These are phyloP conservation scores for Acropternis orthonyx DNA, from an alignment of 2,797 vertebrate genomes.

Conservation along the genomic window DNA sequence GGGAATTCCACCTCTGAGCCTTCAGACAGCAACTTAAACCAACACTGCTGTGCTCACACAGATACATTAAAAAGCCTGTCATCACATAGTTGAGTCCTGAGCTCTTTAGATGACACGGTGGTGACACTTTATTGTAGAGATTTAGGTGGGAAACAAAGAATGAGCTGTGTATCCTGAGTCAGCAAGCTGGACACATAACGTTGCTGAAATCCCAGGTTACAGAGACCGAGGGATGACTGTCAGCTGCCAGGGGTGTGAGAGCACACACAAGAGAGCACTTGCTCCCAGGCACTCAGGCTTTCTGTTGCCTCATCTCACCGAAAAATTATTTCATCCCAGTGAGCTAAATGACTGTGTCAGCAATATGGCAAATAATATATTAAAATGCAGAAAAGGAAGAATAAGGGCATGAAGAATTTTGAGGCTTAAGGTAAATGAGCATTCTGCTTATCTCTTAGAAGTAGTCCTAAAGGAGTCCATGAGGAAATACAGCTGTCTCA, in stretches of 20 bases:
- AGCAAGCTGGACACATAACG: background rate
- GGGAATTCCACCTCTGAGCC: background rate
- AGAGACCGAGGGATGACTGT: background rate
- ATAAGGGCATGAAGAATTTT: background rate
- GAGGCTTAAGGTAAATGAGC: background rate
- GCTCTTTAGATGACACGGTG: background rate
- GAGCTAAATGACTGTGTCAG: background rate
- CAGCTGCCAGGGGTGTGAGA: background rate
- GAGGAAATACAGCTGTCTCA: background rate
- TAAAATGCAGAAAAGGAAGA: background rate
- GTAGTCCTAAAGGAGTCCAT: background rate
- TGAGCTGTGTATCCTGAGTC: background rate
- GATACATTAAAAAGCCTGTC: background rate
- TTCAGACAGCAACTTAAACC: background rate
- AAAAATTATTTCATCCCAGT: background rate
- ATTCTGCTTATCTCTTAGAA: background rate
- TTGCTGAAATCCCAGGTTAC: background rate
- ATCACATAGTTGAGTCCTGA: background rate
- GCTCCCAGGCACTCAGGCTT: accelerated
- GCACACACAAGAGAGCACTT: accelerated
- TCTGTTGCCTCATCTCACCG: background rate
- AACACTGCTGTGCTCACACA: background rate
- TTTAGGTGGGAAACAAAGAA: background rate
- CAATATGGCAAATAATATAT: background rate
- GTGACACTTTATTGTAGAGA: background rate